A percentile compares a stretch with the other conserved stretches of the same genome.
Evolutionary conservation across 2,797 vertebrate species (phyloP).

Genomic region (Podarcis lilfordi): DNA sequence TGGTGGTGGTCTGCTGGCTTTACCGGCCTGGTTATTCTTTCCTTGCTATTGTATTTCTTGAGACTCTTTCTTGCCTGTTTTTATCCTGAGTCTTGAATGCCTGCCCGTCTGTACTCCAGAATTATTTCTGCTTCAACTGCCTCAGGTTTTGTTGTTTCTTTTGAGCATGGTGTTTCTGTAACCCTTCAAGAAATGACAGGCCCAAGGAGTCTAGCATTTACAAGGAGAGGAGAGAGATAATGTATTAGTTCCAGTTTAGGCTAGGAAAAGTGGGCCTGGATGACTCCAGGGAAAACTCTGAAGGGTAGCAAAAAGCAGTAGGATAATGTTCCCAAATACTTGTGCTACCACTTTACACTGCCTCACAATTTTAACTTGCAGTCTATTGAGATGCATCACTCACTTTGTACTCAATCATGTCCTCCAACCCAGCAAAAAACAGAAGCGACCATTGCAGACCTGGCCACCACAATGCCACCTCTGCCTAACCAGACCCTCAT

Average conservation of each 20-base stretch:
- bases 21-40: too few species aligned
- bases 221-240: too few species aligned
- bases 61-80: neutral
- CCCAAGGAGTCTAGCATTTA: neutral
- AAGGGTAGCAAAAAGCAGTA: neutral
- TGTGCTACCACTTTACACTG: neutral
- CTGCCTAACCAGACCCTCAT: too few species aligned
- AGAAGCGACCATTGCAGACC: neutral
- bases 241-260: too few species aligned
- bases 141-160: too few species aligned
- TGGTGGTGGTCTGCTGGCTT: neutral
- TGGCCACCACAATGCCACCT: too few species aligned
- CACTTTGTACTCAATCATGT: neutral
- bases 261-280: neutral
- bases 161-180: neutral
- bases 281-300: neutral
- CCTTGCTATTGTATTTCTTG: too few species aligned
- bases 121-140: neutral
- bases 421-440: neutral
- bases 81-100: neutral
- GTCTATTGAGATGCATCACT: neutral
- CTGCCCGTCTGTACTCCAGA: neutral
- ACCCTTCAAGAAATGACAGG: neutral
- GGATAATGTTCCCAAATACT: neutral
- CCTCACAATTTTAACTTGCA: neutral